phyloP scores from a whole-genome alignment of 1,140 invertebrate species.

The Plodia interpunctella region DNA sequence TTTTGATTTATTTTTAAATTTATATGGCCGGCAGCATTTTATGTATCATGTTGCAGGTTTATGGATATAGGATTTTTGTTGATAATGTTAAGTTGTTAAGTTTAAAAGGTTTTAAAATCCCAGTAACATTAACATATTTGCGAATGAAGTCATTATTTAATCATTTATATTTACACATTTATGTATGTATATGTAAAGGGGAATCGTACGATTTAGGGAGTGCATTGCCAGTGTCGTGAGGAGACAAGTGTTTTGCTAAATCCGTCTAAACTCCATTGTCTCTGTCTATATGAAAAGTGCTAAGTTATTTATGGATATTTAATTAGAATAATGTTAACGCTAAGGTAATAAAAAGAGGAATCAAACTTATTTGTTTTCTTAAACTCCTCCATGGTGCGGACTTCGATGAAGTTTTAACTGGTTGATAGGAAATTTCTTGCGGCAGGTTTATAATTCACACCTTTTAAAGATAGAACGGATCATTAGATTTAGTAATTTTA shows the following conservation, averaged over 20 bases:
- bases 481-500: too few relatives aligned
- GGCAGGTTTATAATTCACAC: too few relatives aligned
- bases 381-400: too few relatives aligned
- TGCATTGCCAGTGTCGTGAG: conserved; percentile 1
- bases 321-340: conserved; percentile 42
- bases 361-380: conserved; percentile 28
- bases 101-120: background rate
- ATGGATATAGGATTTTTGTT: background rate
- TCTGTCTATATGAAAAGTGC: conserved; percentile 21
- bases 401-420: too few relatives aligned
- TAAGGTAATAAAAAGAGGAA: conserved; percentile 72
- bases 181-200: conserved; percentile 1
- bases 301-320: conserved; percentile 23
- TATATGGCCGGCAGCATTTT: too few relatives aligned
- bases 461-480: too few relatives aligned
- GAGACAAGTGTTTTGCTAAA: conserved; percentile 16
- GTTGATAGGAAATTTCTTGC: too few relatives aligned
- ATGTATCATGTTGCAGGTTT: too few relatives aligned
- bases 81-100: background rate
- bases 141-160: background rate
- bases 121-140: too few relatives aligned
- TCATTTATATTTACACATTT: background rate
- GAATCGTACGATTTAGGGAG: conserved; percentile 5
- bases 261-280: conserved; percentile 20
- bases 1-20: background rate